Evolutionary conservation across 2,797 vertebrate species (phyloP), one percentile per base, ranked within the genome.

Genomic region (Cossypha caffra): DNA sequence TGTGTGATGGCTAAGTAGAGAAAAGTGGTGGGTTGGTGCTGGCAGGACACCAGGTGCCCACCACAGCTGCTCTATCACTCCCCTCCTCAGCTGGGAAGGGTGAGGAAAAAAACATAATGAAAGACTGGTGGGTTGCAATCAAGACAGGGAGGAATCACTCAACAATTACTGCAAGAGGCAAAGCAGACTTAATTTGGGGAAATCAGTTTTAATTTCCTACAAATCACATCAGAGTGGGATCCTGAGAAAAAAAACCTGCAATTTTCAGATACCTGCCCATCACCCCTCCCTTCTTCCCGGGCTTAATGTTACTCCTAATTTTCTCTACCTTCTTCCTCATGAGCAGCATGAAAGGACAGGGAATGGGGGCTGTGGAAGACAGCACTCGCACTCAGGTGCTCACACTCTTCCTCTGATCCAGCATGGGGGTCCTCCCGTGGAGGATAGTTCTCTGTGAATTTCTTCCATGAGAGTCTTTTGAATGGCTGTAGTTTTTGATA

Each of bases 201-300:
- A 68, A 29, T 40, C 16, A 64, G 38, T 92, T 92, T 55, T 55
- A 47, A 38, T 43, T 48, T 63, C 43, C 20, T 67, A 31, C 43
- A 29, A 72, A 38, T 43, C 43, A 58, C 19, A 85, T 35, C 31
- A 43, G 16, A 67, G 3, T 23, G 73, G 23, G 40, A 51, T 77
- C 24, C 47, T 24, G 47, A 68, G 40, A 11, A 88, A 61, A 73
- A 79, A 40, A 25, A 1, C 3, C 2, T 35, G 7, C 23, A 23
- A 11, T 43, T 14, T 63, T 63, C 24, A 38, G 57, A 50, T 4
- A 24, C 7, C 25, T 88, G 43, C 2, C 6, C 9, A 25, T 42
- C 11, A 52, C 3, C 2, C 2, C 6, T 38, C 29, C 10, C 33
- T 64, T 69, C 43, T 76, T 69, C 10, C 7, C 0, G 0, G 29